phyloP scores from a whole-genome alignment of 2,113 vertebrate genomes.

The Spea bombifrons region DNA sequence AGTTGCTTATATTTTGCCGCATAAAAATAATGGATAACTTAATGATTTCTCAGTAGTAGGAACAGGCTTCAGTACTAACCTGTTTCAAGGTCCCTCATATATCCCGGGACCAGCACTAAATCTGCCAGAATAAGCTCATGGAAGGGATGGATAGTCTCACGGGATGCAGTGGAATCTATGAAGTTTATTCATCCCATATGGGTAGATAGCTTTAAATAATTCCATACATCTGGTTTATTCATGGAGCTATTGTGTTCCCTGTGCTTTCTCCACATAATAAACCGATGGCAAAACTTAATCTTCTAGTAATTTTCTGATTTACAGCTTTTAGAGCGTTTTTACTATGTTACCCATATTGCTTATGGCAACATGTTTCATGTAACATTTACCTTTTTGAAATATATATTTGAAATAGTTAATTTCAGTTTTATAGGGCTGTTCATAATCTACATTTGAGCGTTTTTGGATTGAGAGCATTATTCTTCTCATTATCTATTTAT shows the following conservation, averaged over 20 bases:
- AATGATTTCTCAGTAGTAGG: neutral
- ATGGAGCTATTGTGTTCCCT: neutral
- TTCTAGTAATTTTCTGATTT: no score
- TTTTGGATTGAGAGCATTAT: no score
- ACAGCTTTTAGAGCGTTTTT: no score
- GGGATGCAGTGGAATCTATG: neutral
- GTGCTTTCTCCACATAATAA: neutral
- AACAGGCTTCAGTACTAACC: neutral
- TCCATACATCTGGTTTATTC: neutral
- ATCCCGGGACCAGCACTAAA: neutral
- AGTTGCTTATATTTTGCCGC: no score
- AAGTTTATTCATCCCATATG: neutral
- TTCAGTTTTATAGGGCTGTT: no score
- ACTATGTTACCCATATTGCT: no score
- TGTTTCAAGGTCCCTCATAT: neutral
- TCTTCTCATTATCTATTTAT: no score
- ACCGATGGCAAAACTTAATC: no score
- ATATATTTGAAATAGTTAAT: no score
- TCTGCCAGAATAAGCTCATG: neutral
- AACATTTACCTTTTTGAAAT: no score
- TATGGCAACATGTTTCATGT: no score
- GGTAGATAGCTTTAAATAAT: neutral
- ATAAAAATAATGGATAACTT: neutral
- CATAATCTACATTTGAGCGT: no score
- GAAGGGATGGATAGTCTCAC: neutral